Base-by-base conservation (phyloP, 2,888 invertebrate genomes). In the Protodeltote pygarga region DNA sequence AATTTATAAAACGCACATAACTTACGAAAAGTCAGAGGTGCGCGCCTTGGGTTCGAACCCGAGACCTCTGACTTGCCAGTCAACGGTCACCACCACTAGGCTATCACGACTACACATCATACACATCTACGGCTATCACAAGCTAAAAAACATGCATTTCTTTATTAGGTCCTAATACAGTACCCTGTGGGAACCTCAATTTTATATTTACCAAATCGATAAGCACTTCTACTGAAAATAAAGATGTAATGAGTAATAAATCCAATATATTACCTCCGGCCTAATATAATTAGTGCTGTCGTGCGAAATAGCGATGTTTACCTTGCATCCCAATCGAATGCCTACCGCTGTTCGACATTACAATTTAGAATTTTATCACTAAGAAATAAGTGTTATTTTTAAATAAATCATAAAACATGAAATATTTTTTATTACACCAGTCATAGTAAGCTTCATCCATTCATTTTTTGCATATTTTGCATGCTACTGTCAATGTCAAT, bases 251-350 rank as follows among this genome's bases (percentile, higher is more conserved):
- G 9, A 33, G n/a, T n/a, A 20, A 34, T 60, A 51, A 47, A 37
- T 37, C 25, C n/a, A n/a, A 39, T 25, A 47, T 49, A 34, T 46
- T 16, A 35, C 19, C 27, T 20, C 11, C 15, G 10, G 28, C 8
- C 14, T 47, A 49, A 55, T 50, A 32, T 28, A 61, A 53, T 69
- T 61, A 53, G 50, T 28, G 46, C 16, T 44, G 8, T 13, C 10
- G n/a, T 3, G 25, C 19, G 17, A 51, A 44, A 57, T 48, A 53
- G 38, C 21, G 0, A 33, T 40, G 47, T 62, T 66, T 66, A 44
- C 62, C 62, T 58, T 50, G 42, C 25, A 54, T 52, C 15, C 44
- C 23, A 58, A 44, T 52, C 34, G 38, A 51, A 53, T 27, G 45
- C 48, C 25, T 64, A 28, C 27, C 9, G 16, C 14, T 5, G 14